phyloP scores from a whole-genome alignment of 2,797 vertebrate genomes.

The Meriones psammophilus region DNA sequence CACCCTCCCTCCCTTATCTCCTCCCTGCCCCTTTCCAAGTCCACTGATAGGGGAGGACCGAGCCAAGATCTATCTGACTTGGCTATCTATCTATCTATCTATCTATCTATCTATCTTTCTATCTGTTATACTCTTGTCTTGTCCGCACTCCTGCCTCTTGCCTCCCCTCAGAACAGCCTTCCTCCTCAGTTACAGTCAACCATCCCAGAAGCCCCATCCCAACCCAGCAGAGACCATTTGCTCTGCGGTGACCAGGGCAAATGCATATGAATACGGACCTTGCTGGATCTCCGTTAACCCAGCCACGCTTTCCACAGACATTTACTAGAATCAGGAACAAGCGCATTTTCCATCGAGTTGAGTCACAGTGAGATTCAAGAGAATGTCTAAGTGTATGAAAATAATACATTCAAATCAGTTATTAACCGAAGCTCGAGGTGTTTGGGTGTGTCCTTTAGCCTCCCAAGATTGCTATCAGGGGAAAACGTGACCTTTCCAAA shows the following conservation, averaged over 20 bases:
- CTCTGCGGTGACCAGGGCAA: neutral
- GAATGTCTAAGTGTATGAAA: slow-evolving; percentile 68
- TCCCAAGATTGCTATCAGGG: slow-evolving; percentile 55
- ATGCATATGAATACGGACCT: neutral
- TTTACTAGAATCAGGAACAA: slow-evolving; percentile 55
- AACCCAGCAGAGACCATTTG: neutral
- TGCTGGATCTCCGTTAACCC: neutral
- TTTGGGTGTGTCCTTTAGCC: slow-evolving; percentile 70
- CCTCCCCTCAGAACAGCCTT: neutral
- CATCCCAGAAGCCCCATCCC: neutral
- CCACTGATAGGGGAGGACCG: too few relatives aligned
- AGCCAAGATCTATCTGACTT: neutral
- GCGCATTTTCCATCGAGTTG: slow-evolving; percentile 57
- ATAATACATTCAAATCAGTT: slow-evolving; percentile 72
- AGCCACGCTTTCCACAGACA: slow-evolving; percentile 31
- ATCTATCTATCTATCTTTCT: too few relatives aligned
- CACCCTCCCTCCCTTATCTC: too few relatives aligned
- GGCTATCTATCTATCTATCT: too few relatives aligned
- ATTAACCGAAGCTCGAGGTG: slow-evolving; percentile 73
- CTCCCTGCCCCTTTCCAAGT: too few relatives aligned
- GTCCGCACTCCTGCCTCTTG: neutral
- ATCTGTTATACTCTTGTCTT: neutral
- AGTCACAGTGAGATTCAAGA: slow-evolving; percentile 62
- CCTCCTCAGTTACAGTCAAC: neutral
- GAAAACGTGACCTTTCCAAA: slow-evolving; percentile 79